These are phyloP conservation scores for Tautogolabrus adspersus DNA, from an alignment of 2,113 vertebrate species.

Conservation along the genomic window DNA sequence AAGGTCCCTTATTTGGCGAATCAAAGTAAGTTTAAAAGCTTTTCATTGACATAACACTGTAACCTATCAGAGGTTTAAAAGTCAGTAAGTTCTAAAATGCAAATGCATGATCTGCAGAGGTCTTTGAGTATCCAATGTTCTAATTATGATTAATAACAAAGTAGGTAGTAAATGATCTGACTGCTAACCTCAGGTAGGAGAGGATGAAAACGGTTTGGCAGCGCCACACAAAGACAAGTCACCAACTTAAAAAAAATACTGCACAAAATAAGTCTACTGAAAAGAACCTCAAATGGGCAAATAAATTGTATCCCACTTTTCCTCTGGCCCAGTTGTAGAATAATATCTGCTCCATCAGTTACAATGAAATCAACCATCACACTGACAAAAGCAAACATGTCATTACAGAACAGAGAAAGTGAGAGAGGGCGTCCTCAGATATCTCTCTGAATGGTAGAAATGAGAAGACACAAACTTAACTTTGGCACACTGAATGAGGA, in stretches of 20 bases:
- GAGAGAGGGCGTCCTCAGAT: slow-evolving; percentile 39
- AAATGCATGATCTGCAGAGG: slow-evolving; percentile 42
- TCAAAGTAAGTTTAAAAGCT: slow-evolving; percentile 2
- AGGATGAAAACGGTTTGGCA: slow-evolving; percentile 48
- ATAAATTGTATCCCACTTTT: slow-evolving; percentile 14
- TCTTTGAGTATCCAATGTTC: slow-evolving; percentile 16
- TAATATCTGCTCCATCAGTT: slow-evolving; percentile 47
- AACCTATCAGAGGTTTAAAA: slow-evolving; percentile 17
- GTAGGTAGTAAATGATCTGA: slow-evolving; percentile 18
- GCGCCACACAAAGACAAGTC: slow-evolving; percentile 30
- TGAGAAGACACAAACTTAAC: slow-evolving; percentile 76
- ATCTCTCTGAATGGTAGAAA: slow-evolving; percentile 35
- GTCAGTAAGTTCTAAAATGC: slow-evolving; percentile 34
- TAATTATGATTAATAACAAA: slow-evolving; percentile 27
- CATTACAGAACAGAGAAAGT: slow-evolving; percentile 42
- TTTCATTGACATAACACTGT: slow-evolving; percentile 29
- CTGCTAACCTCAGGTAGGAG: slow-evolving; percentile 29
- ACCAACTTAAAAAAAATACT: slow-evolving; percentile 35
- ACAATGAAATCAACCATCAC: slow-evolving; percentile 62
- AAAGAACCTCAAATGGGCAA: slow-evolving; percentile 41
- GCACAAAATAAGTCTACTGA: slow-evolving; percentile 50
- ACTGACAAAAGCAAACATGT: slow-evolving; percentile 59
- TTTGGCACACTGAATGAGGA: slow-evolving; percentile 83
- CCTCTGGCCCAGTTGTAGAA: slow-evolving; percentile 21
- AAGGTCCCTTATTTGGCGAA: slow-evolving; percentile 66